phyloP scores from a whole-genome alignment of 1,140 invertebrate genomes.

The Thaumetopoea pityocampa region DNA sequence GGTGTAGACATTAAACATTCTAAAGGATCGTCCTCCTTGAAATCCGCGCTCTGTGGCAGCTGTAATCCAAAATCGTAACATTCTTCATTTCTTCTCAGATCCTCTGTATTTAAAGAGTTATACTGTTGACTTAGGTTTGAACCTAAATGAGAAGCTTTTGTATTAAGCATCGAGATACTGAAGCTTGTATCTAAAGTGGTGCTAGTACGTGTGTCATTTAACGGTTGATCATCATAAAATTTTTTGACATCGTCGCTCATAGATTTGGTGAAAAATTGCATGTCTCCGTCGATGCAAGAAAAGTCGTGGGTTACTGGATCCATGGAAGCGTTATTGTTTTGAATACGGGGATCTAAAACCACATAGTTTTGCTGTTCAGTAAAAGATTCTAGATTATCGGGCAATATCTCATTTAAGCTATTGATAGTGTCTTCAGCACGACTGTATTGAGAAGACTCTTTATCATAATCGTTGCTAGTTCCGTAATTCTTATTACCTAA shows the following conservation, averaged over 20 bases:
- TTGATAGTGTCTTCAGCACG: conserved; percentile 52
- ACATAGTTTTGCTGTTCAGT: conserved; percentile 57
- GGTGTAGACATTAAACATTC: conserved; percentile 58
- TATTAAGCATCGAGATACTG: conserved; percentile 56
- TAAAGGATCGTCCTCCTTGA: conserved; percentile 57
- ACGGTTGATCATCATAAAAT: conserved; percentile 60
- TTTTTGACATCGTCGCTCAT: conserved; percentile 69
- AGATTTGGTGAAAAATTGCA: conserved; percentile 67
- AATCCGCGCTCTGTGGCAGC: conserved; percentile 43
- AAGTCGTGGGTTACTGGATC: conserved; percentile 56
- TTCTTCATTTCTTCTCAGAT: conserved; percentile 46
- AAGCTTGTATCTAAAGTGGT: conserved; percentile 56
- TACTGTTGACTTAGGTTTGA: conserved; percentile 46
- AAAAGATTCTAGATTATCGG: conserved; percentile 61
- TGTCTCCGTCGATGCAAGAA: conserved; percentile 62
- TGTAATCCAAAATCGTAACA: conserved; percentile 58
- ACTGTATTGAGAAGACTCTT: conserved; percentile 33
- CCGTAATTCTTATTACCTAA: conserved; percentile 36
- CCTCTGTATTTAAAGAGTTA: conserved; percentile 41
- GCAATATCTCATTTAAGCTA: conserved; percentile 56
- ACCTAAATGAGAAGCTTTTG: conserved; percentile 47
- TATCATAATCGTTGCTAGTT: conserved; percentile 33
- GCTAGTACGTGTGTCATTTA: conserved; percentile 49
- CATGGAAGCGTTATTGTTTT: conserved; percentile 38
- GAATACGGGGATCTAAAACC: conserved; percentile 43